These are phyloP conservation scores for Octodonta nipae DNA, from an alignment of 2,888 invertebrate genomes.

Conservation along the genomic window DNA sequence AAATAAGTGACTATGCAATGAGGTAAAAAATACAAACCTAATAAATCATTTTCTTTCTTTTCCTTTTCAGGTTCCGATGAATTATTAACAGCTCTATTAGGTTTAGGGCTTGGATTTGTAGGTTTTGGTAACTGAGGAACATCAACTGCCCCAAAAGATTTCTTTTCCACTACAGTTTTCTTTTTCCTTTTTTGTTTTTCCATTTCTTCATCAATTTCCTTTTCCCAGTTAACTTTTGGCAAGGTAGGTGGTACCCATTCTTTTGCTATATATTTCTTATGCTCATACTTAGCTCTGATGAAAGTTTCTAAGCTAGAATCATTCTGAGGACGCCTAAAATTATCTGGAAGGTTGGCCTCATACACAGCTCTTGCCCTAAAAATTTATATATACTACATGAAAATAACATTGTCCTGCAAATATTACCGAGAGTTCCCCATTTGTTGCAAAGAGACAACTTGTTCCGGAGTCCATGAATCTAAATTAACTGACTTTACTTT, in stretches of 20 bases:
- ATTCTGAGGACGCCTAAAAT: constrained; percentile 85
- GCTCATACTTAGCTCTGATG: constrained; percentile 95
- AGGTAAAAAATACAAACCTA: constrained; percentile 14
- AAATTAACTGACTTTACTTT: constrained; percentile 96
- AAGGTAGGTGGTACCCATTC: constrained; percentile 87
- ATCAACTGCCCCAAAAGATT: constrained; percentile 31
- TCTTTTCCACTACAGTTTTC: constrained; percentile 41
- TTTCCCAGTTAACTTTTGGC: constrained; percentile 68
- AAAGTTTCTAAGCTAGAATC: constrained; percentile 89
- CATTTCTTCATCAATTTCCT: constrained; percentile 37
- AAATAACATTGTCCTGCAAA: not conserved
- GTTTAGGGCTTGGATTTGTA: constrained; percentile 42
- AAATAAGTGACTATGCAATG: no score
- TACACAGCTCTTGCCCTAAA: constrained; percentile 82
- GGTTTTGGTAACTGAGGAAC: constrained; percentile 50
- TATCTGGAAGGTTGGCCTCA: constrained; percentile 91
- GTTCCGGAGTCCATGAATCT: constrained; percentile 96
- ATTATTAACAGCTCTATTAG: constrained; percentile 27
- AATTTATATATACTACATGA: not conserved
- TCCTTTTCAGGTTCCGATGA: constrained; percentile 15
- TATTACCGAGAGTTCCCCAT: constrained; percentile 78
- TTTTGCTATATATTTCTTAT: constrained; percentile 94
- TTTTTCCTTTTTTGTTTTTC: constrained; percentile 73
- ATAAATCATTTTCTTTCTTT: constrained; percentile 25
- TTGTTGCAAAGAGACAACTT: constrained; percentile 75